Conservation (phyloP, 2,797 vertebrate genomes). For the Cyclura pinguis region DNA sequence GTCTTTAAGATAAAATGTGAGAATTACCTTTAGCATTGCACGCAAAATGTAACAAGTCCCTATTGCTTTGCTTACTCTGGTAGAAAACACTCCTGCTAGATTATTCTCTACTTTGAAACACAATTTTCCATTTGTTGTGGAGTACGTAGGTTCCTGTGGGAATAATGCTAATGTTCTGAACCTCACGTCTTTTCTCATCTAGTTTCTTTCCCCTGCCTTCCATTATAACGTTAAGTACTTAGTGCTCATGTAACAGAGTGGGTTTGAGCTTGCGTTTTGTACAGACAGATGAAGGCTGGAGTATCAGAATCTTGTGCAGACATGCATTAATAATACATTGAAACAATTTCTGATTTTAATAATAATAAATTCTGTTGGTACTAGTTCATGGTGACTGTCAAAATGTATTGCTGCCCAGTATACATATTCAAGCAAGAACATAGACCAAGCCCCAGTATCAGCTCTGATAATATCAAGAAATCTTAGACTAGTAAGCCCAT, state of each 20-base stretch:
- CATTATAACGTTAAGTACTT: background rate
- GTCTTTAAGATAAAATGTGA: constrained; percentile 1
- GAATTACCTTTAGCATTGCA: background rate
- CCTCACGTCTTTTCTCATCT: background rate
- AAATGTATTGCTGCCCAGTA: background rate
- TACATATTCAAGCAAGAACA: background rate
- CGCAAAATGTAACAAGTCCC: background rate
- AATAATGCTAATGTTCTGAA: background rate
- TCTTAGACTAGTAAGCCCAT: background rate
- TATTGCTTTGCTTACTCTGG: background rate
- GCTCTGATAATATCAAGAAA: background rate
- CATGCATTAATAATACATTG: background rate
- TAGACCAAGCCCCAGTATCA: background rate
- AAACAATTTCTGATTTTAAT: background rate
- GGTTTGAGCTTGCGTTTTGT: background rate
- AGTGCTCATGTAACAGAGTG: background rate
- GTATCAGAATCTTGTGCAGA: background rate
- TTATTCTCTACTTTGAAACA: background rate
- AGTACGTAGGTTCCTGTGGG: background rate
- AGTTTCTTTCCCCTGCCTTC: background rate
- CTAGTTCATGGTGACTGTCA: background rate
- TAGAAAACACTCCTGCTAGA: background rate
- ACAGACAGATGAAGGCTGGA: background rate
- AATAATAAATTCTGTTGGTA: background rate
- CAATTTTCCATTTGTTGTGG: background rate